Conservation (phyloP, 2,113 vertebrate genomes). For the Alouatta palliata region DNA sequence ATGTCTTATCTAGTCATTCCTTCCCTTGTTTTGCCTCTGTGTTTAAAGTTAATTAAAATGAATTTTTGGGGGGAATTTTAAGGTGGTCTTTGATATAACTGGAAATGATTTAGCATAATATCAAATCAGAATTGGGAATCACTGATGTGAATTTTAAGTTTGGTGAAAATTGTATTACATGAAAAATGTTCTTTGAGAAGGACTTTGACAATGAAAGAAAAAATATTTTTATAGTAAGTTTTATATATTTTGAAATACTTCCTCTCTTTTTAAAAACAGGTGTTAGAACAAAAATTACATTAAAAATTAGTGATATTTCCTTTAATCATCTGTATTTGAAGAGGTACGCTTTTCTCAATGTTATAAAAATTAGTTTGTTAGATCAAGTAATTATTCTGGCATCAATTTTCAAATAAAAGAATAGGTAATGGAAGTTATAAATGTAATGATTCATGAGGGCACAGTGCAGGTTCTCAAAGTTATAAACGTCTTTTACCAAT, state of each 20-base stretch:
- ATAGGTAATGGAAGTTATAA: neutral
- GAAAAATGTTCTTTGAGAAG: constrained; percentile 4
- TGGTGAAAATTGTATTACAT: constrained; percentile 29
- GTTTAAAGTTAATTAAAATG: no score
- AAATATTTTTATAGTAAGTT: neutral
- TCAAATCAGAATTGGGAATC: no score
- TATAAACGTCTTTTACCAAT: constrained; percentile 51
- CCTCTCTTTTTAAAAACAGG: neutral
- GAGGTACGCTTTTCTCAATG: no score
- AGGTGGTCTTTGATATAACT: no score
- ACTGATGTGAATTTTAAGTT: neutral
- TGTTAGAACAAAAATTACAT: neutral
- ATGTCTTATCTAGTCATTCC: no score
- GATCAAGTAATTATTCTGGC: neutral
- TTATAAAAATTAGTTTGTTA: no score
- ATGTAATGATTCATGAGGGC: neutral
- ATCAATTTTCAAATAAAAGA: neutral
- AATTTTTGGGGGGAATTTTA: no score
- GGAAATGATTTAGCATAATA: no score
- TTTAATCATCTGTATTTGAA: neutral
- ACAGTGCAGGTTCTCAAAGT: neutral
- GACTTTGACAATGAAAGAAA: no score
- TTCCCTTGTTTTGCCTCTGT: no score
- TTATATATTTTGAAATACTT: constrained; percentile 16
- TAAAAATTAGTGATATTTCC: neutral